Conservation (phyloP, 2,113 vertebrate genomes). For the Coregonus clupeaformis region DNA sequence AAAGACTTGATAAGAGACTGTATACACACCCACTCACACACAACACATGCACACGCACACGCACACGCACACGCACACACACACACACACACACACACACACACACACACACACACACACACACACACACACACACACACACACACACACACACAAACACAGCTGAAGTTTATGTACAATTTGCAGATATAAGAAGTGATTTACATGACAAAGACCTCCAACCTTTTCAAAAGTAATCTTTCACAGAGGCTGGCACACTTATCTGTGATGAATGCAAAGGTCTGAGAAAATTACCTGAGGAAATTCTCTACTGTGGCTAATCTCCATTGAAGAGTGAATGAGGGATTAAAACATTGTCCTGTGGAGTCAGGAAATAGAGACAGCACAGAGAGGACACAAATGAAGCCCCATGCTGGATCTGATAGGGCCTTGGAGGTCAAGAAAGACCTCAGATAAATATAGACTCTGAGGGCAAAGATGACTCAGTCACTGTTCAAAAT, state of each 20-base stretch:
- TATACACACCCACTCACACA: neutral
- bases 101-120: neutral
- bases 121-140: no score
- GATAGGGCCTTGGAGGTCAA: neutral
- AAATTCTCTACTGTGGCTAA: neutral
- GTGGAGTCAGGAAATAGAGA: neutral
- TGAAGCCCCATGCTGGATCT: neutral
- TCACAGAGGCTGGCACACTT: no score
- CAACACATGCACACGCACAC: neutral
- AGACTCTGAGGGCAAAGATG: neutral
- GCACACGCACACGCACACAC: neutral
- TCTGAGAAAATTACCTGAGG: neutral
- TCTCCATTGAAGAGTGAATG: slow-evolving; percentile 1
- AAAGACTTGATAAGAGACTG: no score
- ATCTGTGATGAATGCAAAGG: neutral
- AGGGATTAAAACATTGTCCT: neutral
- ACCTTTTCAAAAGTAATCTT: no score
- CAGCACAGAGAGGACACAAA: neutral
- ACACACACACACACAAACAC: no score
- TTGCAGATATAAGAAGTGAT: no score
- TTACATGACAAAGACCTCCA: no score
- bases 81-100: slow-evolving; percentile 1
- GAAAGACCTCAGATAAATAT: neutral
- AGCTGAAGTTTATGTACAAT: neutral
- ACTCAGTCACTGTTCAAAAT: neutral